These are phyloP conservation scores for Lathamus discolor DNA, from an alignment of 2,113 vertebrate genomes.

Conservation along the genomic window DNA sequence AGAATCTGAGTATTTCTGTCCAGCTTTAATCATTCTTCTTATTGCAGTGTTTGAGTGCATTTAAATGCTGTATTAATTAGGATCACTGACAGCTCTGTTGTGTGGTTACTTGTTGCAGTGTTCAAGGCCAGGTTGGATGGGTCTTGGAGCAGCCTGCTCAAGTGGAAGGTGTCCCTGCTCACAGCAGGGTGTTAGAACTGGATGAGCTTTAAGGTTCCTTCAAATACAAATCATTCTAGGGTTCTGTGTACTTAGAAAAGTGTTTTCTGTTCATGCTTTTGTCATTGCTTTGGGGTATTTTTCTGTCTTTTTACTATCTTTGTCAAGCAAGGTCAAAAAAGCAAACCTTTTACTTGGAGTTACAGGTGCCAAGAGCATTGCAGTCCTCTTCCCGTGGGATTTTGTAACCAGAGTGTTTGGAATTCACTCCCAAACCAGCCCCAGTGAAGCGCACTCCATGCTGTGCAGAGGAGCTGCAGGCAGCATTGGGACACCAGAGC, in stretches of 20 bases:
- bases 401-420: neutral
- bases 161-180: neutral
- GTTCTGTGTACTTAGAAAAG: neutral
- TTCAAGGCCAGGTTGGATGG: neutral
- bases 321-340: neutral
- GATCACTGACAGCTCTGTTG: neutral
- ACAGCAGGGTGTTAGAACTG: neutral
- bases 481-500: neutral
- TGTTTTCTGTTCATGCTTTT: neutral
- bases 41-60: neutral
- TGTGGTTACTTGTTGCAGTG: neutral
- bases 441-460: accelerated
- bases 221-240: neutral
- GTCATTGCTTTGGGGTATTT: neutral
- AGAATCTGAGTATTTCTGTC: neutral
- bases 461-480: neutral
- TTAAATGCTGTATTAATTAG: neutral
- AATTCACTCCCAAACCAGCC: neutral
- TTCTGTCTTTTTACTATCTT: neutral
- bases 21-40: neutral
- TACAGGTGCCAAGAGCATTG: neutral
- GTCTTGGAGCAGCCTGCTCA: neutral
- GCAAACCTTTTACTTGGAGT: neutral
- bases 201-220: neutral
- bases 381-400: neutral